Base-by-base conservation (phyloP, 2,888 invertebrate species). In the Cephus runcator region DNA sequence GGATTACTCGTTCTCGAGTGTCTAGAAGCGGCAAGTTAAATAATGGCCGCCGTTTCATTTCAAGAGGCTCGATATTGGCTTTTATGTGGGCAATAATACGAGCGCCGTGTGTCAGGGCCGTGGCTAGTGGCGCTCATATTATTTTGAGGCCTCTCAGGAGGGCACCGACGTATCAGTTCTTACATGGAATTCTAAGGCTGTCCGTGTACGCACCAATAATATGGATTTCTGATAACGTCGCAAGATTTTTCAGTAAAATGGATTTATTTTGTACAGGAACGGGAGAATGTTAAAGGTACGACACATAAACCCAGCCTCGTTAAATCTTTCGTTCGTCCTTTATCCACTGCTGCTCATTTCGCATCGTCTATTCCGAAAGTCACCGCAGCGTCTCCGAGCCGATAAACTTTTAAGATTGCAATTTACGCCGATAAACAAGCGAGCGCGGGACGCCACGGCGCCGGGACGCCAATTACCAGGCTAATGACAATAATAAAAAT, bases 61-160 rank as follows among this genome's bases (percentile, higher is more conserved):
- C 68, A 77, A 81, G 82, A 84, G 81, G 81, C 82, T 83, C 84
- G 83, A 86, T 85, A 85, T 86, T 86, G 84, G 83, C 83, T 88
- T 88, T 88, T 87, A 88, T 85, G 83, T 80, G 76, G 78, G 84
- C 81, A 86, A 87, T 87, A 88, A 88, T 85, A 83, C 86, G 83
- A 85, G 81, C 68, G 40, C 83, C 76, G 82, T 82, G 85, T 86
- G 84, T 83, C 81, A 81, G 80, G 78, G 73, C 77, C 79, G 76
- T 79, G 36, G 68, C 36, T 76, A 71, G 56, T 73, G 69, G 31
- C 40, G 56, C 4, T 31, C 31, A 73, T 76, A 74, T 76, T 73
- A 69, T 80, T 80, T 79, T 73, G n/a, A 69, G 30, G 40, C 15
- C 71, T 12, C 69, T 36, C 69, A 36, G 73, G 69, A 74, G 34